Evolutionary conservation across 2,113 vertebrate species (phyloP).

Genomic region (Larimichthys polyactis): DNA sequence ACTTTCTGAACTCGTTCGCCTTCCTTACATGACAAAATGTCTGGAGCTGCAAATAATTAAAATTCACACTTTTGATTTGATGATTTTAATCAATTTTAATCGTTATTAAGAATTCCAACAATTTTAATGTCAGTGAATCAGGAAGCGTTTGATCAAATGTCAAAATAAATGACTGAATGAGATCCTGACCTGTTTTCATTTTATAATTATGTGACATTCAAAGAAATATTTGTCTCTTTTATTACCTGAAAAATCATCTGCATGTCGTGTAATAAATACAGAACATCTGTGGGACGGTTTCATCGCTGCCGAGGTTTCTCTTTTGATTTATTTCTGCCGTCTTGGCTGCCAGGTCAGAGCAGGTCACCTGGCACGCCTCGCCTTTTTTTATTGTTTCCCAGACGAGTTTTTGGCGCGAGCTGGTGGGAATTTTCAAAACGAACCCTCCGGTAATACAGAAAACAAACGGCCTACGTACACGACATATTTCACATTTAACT

Average conservation of each 20-base stretch:
- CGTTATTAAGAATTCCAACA: too few species aligned
- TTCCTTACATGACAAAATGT: too few species aligned
- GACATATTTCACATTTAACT: neutral
- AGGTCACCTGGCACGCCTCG: neutral
- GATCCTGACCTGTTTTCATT: neutral
- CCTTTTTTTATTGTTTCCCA: neutral
- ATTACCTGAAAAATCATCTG: neutral
- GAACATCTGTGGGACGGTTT: neutral
- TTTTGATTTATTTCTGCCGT: constrained; percentile 11
- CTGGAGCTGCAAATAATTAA: too few species aligned
- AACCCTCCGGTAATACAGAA: neutral
- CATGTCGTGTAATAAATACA: neutral
- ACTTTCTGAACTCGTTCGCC: too few species aligned
- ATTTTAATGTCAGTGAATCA: too few species aligned
- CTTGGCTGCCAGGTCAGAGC: neutral
- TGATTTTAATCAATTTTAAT: too few species aligned
- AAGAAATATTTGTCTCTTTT: neutral
- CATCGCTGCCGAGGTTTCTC: neutral
- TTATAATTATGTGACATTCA: neutral
- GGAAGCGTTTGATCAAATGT: neutral
- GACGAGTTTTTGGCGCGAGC: neutral
- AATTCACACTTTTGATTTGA: too few species aligned
- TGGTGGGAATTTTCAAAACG: constrained; percentile 3
- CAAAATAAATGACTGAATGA: neutral
- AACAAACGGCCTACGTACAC: neutral